These are phyloP conservation scores for Acanthosepion lycidas DNA, from an alignment of 2,888 invertebrate genomes.

Conservation along the genomic window DNA sequence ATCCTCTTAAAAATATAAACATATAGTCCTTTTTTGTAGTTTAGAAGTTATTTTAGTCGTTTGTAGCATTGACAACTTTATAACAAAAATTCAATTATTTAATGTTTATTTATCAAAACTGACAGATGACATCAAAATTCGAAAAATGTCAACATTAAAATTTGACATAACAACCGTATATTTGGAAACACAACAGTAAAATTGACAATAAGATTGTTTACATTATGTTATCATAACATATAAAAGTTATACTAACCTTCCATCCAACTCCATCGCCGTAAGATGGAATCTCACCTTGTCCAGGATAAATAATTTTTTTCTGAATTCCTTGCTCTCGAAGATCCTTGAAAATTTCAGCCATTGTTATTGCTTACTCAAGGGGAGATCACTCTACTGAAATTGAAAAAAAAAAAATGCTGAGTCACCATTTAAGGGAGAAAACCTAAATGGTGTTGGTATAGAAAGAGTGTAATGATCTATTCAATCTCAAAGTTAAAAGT, in stretches of 20 bases:
- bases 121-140: neutral
- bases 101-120: neutral
- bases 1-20: neutral
- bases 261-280: conserved; percentile 58
- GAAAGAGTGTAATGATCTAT: too few relatives aligned
- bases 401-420: too few relatives aligned
- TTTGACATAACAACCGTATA: neutral
- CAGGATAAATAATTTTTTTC: conserved; percentile 62
- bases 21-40: neutral
- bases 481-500: too few relatives aligned
- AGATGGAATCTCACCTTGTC: conserved; percentile 57
- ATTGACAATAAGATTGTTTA: neutral
- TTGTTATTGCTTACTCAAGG: conserved; percentile 54
- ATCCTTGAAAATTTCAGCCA: conserved; percentile 63
- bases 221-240: neutral
- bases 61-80: too few relatives aligned
- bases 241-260: conserved; percentile 44
- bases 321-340: conserved; percentile 62
- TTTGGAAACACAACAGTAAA: neutral
- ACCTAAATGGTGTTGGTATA: too few relatives aligned
- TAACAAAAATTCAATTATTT: neutral
- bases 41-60: neutral
- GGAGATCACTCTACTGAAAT: neutral
- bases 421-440: too few relatives aligned
- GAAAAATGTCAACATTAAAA: too few relatives aligned